Conservation (phyloP, 2,113 vertebrate genomes). For the Cairina moschata region DNA sequence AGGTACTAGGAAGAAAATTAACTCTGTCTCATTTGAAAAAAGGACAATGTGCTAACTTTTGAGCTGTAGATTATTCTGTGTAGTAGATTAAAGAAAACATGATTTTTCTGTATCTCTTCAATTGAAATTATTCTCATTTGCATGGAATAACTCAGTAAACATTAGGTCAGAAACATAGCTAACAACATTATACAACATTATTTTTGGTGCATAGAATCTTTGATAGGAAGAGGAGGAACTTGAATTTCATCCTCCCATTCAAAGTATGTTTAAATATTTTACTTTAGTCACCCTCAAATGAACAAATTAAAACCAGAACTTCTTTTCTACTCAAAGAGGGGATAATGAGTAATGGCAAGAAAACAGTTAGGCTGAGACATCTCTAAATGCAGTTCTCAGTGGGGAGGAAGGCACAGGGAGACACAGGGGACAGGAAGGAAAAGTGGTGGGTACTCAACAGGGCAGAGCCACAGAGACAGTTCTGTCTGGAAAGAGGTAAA, state of each 20-base stretch:
- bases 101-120: not conserved
- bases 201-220: not conserved
- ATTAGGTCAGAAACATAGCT: not conserved
- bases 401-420: not conserved
- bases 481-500: not conserved
- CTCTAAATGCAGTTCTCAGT: rapidly evolving
- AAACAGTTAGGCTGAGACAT: not conserved
- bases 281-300: not conserved
- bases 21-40: too few species aligned
- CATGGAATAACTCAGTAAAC: not conserved
- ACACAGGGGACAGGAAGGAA: not conserved
- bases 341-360: not conserved
- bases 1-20: too few species aligned
- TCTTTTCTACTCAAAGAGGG: not conserved
- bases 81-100: not conserved
- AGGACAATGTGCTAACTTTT: not conserved
- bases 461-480: not conserved
- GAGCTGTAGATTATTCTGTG: not conserved
- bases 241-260: not conserved
- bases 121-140: not conserved
- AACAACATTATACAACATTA: not conserved
- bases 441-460: not conserved
- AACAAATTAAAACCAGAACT: not conserved
- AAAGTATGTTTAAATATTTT: not conserved
- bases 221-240: not conserved